phyloP scores from a whole-genome alignment of 92 coral and sea anemone species.

The Plumapathes pennacea region DNA sequence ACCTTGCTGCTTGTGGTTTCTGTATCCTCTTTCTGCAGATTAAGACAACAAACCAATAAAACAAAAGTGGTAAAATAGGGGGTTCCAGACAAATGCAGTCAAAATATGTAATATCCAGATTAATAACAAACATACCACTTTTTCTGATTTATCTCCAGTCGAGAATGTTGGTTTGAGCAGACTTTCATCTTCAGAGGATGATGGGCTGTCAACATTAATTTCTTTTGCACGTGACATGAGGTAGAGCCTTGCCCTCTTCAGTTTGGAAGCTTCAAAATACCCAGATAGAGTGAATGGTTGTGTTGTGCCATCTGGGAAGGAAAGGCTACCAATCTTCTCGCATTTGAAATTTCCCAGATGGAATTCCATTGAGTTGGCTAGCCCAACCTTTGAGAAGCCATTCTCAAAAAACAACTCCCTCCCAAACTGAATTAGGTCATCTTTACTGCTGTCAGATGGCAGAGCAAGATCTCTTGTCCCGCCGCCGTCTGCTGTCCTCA shows the following conservation, averaged over 20 bases:
- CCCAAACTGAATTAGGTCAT: constrained; percentile 7
- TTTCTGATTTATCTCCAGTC: no score
- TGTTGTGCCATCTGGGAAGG: neutral
- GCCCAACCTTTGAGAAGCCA: constrained; percentile 6
- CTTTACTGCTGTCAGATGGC: constrained; percentile 4
- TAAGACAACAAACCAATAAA: no score
- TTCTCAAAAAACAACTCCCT: constrained; percentile 3
- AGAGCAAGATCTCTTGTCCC: constrained; percentile 8
- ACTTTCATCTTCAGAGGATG: no score
- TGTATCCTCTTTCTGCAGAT: no score
- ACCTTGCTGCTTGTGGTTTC: no score
- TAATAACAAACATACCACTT: no score
- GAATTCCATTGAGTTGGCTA: neutral
- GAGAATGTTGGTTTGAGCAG: no score
- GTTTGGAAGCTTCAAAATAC: constrained; percentile 5
- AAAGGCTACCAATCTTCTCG: neutral
- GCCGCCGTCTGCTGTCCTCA: constrained; percentile 15
- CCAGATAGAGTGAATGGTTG: constrained; percentile 6
- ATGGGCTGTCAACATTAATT: no score
- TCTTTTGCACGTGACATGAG: no score
- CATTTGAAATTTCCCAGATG: constrained; percentile 12
- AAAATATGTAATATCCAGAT: no score
- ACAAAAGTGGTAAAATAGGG: no score
- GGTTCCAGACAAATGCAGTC: no score
- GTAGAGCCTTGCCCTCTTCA: constrained; percentile 2